Evolutionary conservation across 2,888 invertebrate genomes (phyloP), one percentile per base, ranked within the genome.

Genomic region (Mesorhabditis sp.): DNA sequence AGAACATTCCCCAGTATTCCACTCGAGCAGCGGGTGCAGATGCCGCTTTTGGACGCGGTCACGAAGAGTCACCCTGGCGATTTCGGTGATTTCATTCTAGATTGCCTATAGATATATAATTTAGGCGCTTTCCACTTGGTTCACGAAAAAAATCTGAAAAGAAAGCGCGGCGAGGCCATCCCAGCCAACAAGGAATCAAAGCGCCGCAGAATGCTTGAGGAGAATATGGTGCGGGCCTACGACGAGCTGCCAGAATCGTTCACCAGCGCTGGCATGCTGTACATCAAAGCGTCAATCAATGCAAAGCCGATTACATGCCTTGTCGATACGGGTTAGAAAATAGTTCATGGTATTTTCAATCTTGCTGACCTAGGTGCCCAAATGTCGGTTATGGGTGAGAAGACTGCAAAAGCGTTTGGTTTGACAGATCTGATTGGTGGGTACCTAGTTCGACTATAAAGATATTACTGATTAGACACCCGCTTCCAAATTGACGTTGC

Each of bases 71-170:
- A 50, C 58, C 58, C 58, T 13, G n/a, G n/a, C 58, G 58, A 50
- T 50, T 50, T 50, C n/a, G 58, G 58, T 50, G 1, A 50, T 13
- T n/a, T 50, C 2, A 13, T 50, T 10, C 7, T 50, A n/a, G n/a
- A 13, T 50, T 50, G 58, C n/a, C 7, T 13, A 50, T 10, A 50
- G n/a, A 1, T 50, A n/a, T 10, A n/a, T 50, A 13, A n/a, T 50
- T 50, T 50, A 50, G 58, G 58, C 7, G 58, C 58, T n/a, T 50
- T 50, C 58, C n/a, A 50, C 58, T 50, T 50, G 58, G 58, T 50
- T 10, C n/a, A 13, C 10, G 10, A n/a, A 10, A n/a, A 50, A 50
- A 13, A n/a, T 50, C 58, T 10, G n/a, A 50, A 50, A n/a, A 10
- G 58, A 50, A 50, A 50, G 58, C 58, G n/a, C 58, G 28, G 28